These are phyloP conservation scores for Microchrysa polita DNA, from an alignment of 2,888 invertebrate species.

Conservation along the genomic window DNA sequence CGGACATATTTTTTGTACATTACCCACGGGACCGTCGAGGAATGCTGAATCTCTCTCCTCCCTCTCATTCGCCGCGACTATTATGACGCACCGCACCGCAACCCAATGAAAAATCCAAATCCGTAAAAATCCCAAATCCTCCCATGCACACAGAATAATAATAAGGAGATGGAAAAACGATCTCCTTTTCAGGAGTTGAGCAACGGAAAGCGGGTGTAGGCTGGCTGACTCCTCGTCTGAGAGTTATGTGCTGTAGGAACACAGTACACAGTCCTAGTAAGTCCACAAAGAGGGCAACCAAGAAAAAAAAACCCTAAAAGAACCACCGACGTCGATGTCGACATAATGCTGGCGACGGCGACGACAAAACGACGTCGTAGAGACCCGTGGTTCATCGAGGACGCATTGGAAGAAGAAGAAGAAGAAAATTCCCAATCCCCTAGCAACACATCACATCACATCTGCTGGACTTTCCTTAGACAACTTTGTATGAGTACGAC, in stretches of 20 bases:
- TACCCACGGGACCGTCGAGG: too few species aligned
- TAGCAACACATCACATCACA: slow-evolving; percentile 1
- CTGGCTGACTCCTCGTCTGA: too few species aligned
- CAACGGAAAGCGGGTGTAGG: too few species aligned
- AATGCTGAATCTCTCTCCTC: too few species aligned
- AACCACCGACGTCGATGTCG: slow-evolving; percentile 24
- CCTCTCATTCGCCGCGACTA: not conserved
- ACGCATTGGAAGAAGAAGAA: too few species aligned
- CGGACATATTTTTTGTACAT: too few species aligned
- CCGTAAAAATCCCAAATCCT: slow-evolving; percentile 23
- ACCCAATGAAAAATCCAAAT: too few species aligned
- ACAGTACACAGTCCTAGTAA: too few species aligned
- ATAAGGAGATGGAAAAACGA: too few species aligned
- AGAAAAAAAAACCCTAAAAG: slow-evolving; percentile 25
- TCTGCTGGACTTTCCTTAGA: slow-evolving; percentile 36
- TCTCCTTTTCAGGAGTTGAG: too few species aligned
- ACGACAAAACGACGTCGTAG: not conserved
- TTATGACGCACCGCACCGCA: slow-evolving; percentile 45
- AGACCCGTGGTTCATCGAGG: slow-evolving; percentile 10
- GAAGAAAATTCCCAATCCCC: slow-evolving; percentile 36
- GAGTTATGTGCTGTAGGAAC: too few species aligned
- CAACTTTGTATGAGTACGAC: too few species aligned
- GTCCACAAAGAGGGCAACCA: not conserved
- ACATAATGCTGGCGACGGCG: slow-evolving; percentile 19
- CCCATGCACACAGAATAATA: slow-evolving; percentile 10